phyloP scores from a whole-genome alignment of 2,888 invertebrate species.

The Mesorhabditis sp. region DNA sequence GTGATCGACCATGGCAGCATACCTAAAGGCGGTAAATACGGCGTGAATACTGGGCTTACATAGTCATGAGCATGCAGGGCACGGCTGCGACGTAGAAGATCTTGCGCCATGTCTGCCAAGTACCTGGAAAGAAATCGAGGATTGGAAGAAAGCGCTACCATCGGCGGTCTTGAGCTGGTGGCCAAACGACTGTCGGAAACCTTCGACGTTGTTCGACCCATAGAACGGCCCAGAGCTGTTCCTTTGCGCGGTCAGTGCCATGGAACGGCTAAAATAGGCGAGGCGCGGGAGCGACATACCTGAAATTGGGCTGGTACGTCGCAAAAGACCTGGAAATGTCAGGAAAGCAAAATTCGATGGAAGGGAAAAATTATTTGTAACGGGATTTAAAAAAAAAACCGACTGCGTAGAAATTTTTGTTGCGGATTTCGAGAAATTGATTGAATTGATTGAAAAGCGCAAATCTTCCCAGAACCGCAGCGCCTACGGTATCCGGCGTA shows the following conservation, averaged over 20 bases:
- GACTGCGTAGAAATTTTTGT: no score
- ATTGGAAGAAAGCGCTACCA: constrained; percentile 17
- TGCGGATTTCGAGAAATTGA: no score
- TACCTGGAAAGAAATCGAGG: constrained; percentile 22
- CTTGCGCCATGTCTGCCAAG: constrained; percentile 50
- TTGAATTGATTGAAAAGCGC: no score
- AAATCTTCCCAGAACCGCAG: no score
- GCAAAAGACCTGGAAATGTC: no score
- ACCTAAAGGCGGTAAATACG: not conserved
- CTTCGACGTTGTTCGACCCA: constrained; percentile 49
- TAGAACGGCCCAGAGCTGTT: constrained; percentile 51
- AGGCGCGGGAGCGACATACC: constrained; percentile 16
- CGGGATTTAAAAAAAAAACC: no score
- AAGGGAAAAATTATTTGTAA: no score
- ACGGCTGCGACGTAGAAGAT: constrained; percentile 51
- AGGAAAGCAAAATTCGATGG: no score
- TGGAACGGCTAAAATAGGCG: constrained; percentile 8
- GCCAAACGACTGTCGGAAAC: constrained; percentile 39
- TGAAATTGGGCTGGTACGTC: no score
- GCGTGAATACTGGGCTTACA: constrained; percentile 23
- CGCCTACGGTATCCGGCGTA: no score
- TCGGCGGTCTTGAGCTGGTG: constrained; percentile 39
- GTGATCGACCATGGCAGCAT: constrained; percentile 41
- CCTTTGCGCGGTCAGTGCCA: constrained; percentile 24
- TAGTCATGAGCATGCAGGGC: constrained; percentile 48